phyloP scores from a whole-genome alignment of 1,140 invertebrate species.

The Piezodorus guildinii region DNA sequence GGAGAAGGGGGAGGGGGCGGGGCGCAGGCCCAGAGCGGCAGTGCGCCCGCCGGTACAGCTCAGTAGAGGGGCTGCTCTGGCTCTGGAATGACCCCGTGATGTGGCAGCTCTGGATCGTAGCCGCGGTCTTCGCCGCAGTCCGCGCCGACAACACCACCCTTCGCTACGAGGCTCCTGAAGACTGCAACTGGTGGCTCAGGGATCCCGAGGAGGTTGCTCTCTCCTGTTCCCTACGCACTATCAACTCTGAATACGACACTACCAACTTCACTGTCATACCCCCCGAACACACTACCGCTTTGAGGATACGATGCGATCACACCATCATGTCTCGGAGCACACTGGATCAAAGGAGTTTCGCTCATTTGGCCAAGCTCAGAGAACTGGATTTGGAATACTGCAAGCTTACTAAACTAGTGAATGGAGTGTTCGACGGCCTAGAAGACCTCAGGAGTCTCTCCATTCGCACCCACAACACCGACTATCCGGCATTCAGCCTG shows the following conservation, averaged over 20 bases:
- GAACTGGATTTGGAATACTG: constrained; percentile 73
- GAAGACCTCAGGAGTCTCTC: constrained; percentile 66
- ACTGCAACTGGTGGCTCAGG: constrained; percentile 49
- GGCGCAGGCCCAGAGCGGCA: constrained; percentile 19
- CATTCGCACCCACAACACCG: constrained; percentile 63
- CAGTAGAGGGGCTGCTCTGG: background rate
- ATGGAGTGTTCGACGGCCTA: constrained; percentile 58
- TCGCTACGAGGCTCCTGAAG: constrained; percentile 66
- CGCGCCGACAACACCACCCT: constrained; percentile 28
- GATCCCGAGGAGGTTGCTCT: constrained; percentile 55
- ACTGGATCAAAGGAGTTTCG: constrained; percentile 62
- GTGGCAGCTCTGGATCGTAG: background rate
- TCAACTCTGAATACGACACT: constrained; percentile 71
- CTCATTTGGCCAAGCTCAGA: constrained; percentile 61
- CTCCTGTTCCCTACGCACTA: constrained; percentile 62
- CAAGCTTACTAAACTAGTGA: constrained; percentile 65
- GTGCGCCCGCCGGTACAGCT: background rate
- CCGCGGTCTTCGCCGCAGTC: background rate
- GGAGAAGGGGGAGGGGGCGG: constrained; percentile 12
- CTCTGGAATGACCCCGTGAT: constrained; percentile 7
- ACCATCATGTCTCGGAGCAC: constrained; percentile 57
- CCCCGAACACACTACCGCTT: constrained; percentile 65
- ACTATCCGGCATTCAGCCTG: constrained; percentile 62
- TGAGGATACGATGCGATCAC: constrained; percentile 66
- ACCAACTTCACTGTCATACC: constrained; percentile 79